These are phyloP conservation scores for Ditylenchus dipsaci DNA, from an alignment of 1,140 invertebrate species.

Conservation along the genomic window DNA sequence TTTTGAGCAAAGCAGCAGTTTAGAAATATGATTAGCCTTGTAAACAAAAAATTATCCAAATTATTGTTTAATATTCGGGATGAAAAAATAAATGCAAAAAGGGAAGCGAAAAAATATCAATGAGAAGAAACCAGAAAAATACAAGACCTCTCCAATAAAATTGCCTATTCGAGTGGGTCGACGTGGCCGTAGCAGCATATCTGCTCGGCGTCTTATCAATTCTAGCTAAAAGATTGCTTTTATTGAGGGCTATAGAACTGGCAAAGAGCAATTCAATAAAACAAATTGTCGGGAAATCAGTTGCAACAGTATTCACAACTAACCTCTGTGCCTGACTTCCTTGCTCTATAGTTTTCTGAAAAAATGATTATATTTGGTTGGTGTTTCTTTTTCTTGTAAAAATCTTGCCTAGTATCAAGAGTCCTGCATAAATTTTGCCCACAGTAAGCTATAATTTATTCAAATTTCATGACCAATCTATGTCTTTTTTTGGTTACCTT, in stretches of 20 bases:
- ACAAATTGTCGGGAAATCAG: not conserved
- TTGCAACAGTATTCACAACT: not conserved
- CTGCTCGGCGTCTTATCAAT: conserved; percentile 24
- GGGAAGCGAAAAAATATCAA: not conserved
- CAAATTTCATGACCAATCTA: no score
- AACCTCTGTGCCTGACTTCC: conserved; percentile 57
- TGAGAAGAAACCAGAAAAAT: not conserved
- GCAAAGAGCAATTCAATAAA: not conserved
- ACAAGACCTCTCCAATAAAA: conserved; percentile 3
- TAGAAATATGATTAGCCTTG: no score
- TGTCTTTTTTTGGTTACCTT: conserved; percentile 63
- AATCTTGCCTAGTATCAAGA: conserved; percentile 65
- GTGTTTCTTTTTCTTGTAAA: no score
- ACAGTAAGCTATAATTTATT: conserved; percentile 72
- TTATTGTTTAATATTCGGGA: no score
- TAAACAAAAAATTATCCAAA: no score
- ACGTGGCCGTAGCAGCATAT: conserved; percentile 19
- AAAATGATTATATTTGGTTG: conserved; percentile 58
- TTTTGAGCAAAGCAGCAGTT: no score
- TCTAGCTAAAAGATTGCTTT: conserved; percentile 13
- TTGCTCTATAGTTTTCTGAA: conserved; percentile 91
- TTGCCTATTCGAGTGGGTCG: conserved; percentile 10
- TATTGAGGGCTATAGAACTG: not conserved
- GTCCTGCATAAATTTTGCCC: conserved; percentile 94
- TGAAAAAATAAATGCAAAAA: no score